Percentiles rank a stretch among this genome's conserved stretches.
phyloP scores from a whole-genome alignment of 2,113 vertebrate genomes.

The Glaucomys volans region DNA sequence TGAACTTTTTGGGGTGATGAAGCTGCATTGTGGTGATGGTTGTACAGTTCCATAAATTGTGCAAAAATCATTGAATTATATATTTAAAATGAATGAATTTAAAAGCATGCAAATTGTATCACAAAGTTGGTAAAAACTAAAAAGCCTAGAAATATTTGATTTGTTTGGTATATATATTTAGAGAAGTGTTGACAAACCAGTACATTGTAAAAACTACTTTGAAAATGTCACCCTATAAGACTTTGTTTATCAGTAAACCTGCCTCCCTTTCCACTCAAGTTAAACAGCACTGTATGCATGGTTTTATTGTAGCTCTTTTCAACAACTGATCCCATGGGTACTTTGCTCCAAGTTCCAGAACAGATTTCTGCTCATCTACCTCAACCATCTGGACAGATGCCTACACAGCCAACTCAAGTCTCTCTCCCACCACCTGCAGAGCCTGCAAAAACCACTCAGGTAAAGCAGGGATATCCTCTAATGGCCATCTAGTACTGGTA shows the following conservation, averaged over 20 bases:
- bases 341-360: slow-evolving; percentile 89
- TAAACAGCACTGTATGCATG: neutral
- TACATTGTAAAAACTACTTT: neutral
- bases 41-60: neutral
- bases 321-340: slow-evolving; percentile 89
- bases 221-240: neutral
- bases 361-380: slow-evolving; percentile 92
- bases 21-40: neutral
- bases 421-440: slow-evolving; percentile 86
- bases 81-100: neutral
- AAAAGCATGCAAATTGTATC: neutral
- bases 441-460: slow-evolving; percentile 86
- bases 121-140: neutral
- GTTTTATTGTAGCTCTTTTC: slow-evolving; percentile 89
- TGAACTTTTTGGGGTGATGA: neutral
- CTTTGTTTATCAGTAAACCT: neutral
- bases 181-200: neutral
- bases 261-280: neutral
- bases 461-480: neutral
- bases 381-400: slow-evolving; percentile 91
- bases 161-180: neutral
- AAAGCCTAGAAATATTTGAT: neutral
- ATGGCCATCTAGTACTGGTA: neutral
- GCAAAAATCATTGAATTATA: neutral
- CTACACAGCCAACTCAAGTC: slow-evolving; percentile 88